Conservation (phyloP, 1,140 invertebrate species). For the Macrobrachium rosenbergii region DNA sequence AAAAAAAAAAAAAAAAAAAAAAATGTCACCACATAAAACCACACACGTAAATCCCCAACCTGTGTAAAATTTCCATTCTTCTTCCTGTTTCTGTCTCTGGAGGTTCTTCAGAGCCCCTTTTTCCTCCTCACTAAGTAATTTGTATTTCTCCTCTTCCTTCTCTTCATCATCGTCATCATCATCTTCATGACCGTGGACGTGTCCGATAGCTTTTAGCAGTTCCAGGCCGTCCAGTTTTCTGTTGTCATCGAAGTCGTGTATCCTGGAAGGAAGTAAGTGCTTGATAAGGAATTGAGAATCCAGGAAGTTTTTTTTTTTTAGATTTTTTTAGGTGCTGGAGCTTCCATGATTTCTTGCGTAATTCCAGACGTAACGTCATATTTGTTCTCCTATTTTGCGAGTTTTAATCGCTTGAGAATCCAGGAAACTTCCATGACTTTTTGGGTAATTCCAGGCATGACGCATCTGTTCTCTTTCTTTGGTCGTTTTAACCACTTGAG, state of each 20-base stretch:
- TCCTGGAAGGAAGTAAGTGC: conserved; percentile 70
- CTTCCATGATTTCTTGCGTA: too few relatives aligned
- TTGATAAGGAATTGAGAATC: neutral
- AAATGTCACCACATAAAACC: too few relatives aligned
- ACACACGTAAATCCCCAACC: conserved; percentile 3
- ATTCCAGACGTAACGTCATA: too few relatives aligned
- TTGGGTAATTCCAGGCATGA: too few relatives aligned
- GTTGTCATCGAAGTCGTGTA: conserved; percentile 87
- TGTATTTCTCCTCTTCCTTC: conserved; percentile 42
- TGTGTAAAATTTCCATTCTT: conserved; percentile 23
- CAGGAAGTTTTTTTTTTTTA: neutral
- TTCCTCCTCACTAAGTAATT: conserved; percentile 63
- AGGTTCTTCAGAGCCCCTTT: neutral
- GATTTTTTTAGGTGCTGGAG: too few relatives aligned
- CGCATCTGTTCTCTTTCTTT: too few relatives aligned
- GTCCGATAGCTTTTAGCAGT: conserved; percentile 75
- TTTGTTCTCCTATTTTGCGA: too few relatives aligned
- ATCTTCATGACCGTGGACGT: conserved; percentile 70
- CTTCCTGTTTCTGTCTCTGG: conserved; percentile 15
- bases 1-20: too few relatives aligned
- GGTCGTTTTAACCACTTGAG: too few relatives aligned
- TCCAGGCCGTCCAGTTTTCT: conserved; percentile 85
- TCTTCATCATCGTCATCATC: conserved; percentile 25
- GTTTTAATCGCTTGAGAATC: too few relatives aligned
- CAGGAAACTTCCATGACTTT: too few relatives aligned